Evolutionary conservation across 1,140 invertebrate genomes (phyloP).

Genomic region (Drosophila lini): DNA sequence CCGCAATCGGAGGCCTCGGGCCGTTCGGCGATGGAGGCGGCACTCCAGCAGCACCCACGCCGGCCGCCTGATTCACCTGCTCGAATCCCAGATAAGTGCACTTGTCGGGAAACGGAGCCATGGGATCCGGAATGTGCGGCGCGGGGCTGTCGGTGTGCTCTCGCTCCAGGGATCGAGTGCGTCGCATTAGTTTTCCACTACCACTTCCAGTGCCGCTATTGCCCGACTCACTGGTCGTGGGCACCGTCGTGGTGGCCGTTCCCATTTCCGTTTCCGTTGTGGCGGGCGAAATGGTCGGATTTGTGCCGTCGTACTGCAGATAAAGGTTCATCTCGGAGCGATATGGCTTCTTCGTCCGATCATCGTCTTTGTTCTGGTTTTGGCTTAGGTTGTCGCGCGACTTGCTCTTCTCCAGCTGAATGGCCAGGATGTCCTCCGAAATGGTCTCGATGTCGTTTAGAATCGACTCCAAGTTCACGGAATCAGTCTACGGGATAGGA

Average conservation of each 20-base stretch:
- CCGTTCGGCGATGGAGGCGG: constrained; percentile 35
- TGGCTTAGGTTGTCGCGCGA: constrained; percentile 68
- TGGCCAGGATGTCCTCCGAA: constrained; percentile 84
- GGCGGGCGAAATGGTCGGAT: constrained; percentile 53
- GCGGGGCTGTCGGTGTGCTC: constrained; percentile 79
- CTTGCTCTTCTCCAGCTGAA: constrained; percentile 74
- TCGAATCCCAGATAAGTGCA: constrained; percentile 80
- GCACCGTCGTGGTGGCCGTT: constrained; percentile 16
- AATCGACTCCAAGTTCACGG: constrained; percentile 85
- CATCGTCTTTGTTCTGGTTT: constrained; percentile 44
- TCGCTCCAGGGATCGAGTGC: constrained; percentile 61
- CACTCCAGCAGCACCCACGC: not conserved
- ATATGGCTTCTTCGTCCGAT: constrained; percentile 73
- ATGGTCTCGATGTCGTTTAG: constrained; percentile 85
- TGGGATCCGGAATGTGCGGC: constrained; percentile 79
- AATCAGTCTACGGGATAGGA: constrained; percentile 58
- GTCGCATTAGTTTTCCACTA: constrained; percentile 49
- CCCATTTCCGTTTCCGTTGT: constrained; percentile 33
- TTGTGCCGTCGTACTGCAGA: constrained; percentile 74
- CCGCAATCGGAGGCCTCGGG: constrained; percentile 45
- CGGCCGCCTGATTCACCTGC: constrained; percentile 64
- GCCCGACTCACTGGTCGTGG: constrained; percentile 37
- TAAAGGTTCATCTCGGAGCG: constrained; percentile 83
- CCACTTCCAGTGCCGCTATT: constrained; percentile 33
- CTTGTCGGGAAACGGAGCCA: constrained; percentile 79